phyloP scores from a whole-genome alignment of 2,113 vertebrate genomes.

The Pelusios castaneus region DNA sequence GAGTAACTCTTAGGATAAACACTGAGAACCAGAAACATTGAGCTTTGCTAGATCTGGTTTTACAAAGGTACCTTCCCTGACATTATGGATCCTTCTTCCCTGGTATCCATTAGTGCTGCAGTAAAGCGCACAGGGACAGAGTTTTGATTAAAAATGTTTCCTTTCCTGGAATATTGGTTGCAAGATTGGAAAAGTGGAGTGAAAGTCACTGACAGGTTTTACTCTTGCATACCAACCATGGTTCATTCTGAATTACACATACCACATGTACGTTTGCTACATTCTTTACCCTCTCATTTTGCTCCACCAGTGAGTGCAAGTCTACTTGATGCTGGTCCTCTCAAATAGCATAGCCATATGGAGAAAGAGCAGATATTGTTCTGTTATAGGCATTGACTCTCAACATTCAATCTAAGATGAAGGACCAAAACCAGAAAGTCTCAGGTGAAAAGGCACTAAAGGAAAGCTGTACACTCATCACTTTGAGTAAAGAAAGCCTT shows the following conservation, averaged over 20 bases:
- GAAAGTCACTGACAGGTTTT: not conserved
- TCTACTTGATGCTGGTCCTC: not conserved
- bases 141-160: not conserved
- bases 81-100: not conserved
- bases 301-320: not conserved
- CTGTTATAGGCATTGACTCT: not conserved
- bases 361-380: not conserved
- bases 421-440: not conserved
- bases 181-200: not conserved
- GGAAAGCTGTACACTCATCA: not conserved
- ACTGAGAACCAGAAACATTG: not conserved
- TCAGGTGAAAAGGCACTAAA: not conserved
- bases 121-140: not conserved
- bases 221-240: not conserved
- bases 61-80: not conserved
- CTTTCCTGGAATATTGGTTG: not conserved
- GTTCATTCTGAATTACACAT: not conserved
- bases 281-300: rapidly evolving
- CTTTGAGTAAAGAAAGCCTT: conserved; percentile 19
- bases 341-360: not conserved
- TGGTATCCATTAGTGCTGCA: not conserved
- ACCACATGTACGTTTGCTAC: rapidly evolving
- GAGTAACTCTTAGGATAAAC: not conserved
- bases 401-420: conserved; percentile 4
- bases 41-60: rapidly evolving